These are phyloP conservation scores for Drosophila mimetica DNA, from an alignment of 2,888 invertebrate species.

Conservation along the genomic window DNA sequence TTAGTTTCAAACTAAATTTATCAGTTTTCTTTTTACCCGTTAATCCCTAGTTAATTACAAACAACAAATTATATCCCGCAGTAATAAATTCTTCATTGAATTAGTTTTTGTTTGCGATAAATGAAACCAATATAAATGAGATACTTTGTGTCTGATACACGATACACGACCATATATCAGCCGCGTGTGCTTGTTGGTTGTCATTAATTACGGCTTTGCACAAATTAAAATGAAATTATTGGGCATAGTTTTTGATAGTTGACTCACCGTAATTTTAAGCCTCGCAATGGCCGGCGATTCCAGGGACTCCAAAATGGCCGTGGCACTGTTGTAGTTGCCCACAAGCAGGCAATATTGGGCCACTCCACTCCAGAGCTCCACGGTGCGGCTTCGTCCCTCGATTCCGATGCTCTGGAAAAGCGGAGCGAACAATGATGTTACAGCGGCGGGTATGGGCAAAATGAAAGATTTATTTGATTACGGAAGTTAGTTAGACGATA, in stretches of 20 bases:
- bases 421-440: conserved; percentile 17
- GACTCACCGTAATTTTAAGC: conserved; percentile 84
- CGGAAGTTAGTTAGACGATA: conserved; percentile 48
- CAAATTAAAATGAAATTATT: conserved; percentile 12
- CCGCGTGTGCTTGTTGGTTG: neutral
- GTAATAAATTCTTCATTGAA: conserved; percentile 27
- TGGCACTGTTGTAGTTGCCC: conserved; percentile 84
- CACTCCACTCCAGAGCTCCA: conserved; percentile 84
- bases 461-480: conserved; percentile 51
- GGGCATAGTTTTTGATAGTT: conserved; percentile 7
- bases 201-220: conserved; percentile 28
- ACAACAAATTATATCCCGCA: conserved; percentile 15
- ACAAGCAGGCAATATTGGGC: conserved; percentile 84
- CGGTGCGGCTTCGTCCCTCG: conserved; percentile 82
- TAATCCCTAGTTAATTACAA: conserved; percentile 6
- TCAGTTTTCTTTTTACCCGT: neutral
- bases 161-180: conserved; percentile 13
- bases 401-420: conserved; percentile 82
- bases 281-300: conserved; percentile 84
- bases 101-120: conserved; percentile 29
- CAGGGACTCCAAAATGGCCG: conserved; percentile 83
- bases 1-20: neutral
- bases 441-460: conserved; percentile 7
- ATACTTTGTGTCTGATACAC: neutral
- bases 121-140: conserved; percentile 17